Base-by-base conservation (phyloP, 2,888 invertebrate species). In the Stramonita haemastoma region DNA sequence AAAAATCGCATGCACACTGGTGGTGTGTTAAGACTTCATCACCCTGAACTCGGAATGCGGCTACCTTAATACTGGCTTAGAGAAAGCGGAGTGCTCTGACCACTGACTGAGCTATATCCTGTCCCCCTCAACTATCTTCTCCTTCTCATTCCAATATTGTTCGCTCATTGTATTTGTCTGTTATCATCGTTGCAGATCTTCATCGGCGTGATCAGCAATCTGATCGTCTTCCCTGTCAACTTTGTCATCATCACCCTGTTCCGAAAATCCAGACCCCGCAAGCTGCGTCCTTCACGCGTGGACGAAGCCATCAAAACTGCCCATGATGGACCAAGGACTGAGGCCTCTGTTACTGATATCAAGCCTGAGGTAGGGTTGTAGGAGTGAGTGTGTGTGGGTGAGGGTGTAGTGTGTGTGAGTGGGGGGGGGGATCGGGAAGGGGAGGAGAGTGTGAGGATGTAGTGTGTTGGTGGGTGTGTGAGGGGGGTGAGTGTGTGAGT, bases 211-310 rank as follows among this genome's bases (percentile, higher is more conserved):
- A 93, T 96, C 29, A 93, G 95, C 90, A 96, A 96, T 92, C 91
- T 96, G 89, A 94, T 96, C 70, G 95, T 96, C 22, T 96, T 96
- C 91, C 96, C 96, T 0, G 95, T 96, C 87, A 96, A 95, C 91
- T 95, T 96, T 90, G 79, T 96, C 85, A 94, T 96, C 86, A 95
- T 96, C 1, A 94, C 94, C 84, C 91, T 96, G 73, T 96, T 96
- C 95, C 95, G 96, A 36, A 96, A 96, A 91, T 94, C 95, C 5
- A 94, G 95, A 0, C 95, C 96, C 4, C 93, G 95, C 29, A 94
- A 92, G 73, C 93, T 95, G 90, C 93, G 96, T 60, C 93, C 94
- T 15, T 95, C 95, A 0, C 92, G 95, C 26, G 94, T 96, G 19
- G 92, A 93, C 88, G 93, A 94, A 79, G 96, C 96, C 32, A 90